Conservation (phyloP, 2,797 vertebrate species). For the Dryobates pubescens region DNA sequence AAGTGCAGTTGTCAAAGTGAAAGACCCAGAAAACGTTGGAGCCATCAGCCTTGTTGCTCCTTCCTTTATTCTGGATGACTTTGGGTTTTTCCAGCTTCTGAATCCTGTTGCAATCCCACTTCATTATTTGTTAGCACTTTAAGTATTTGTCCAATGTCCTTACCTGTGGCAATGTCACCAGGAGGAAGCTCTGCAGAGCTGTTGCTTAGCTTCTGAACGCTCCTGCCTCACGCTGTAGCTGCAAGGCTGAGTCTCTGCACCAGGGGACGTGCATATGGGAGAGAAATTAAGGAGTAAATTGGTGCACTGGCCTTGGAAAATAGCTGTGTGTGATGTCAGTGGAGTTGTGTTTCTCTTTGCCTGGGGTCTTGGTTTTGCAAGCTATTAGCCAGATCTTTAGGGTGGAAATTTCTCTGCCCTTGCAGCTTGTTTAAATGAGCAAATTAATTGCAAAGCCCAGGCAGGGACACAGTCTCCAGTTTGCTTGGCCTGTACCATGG, state of each 20-base stretch:
- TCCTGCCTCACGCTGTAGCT: background rate
- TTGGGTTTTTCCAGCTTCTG: background rate
- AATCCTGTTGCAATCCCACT: background rate
- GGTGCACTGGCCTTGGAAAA: slow-evolving; percentile 3
- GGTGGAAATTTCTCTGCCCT: background rate
- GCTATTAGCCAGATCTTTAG: background rate
- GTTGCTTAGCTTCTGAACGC: background rate
- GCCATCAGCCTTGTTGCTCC: accelerated
- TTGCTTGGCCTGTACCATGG: background rate
- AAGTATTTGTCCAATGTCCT: background rate
- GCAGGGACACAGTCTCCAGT: background rate
- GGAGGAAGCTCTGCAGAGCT: background rate
- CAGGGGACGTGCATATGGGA: background rate
- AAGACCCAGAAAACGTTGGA: background rate
- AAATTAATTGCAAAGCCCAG: background rate
- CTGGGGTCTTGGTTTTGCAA: slow-evolving; percentile 4
- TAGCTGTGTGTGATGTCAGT: background rate
- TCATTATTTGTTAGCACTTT: background rate
- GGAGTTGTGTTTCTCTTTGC: slow-evolving; percentile 24
- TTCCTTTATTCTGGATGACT: background rate
- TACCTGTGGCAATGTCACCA: slow-evolving; percentile 8
- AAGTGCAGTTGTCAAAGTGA: background rate
- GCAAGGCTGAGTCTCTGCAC: background rate
- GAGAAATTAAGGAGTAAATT: background rate
- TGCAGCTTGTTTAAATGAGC: background rate